Percentiles rank a stretch among this genome's conserved stretches.
These are phyloP conservation scores for Kryptolebias ocellatus DNA, from an alignment of 2,797 vertebrate genomes.

Conservation along the genomic window DNA sequence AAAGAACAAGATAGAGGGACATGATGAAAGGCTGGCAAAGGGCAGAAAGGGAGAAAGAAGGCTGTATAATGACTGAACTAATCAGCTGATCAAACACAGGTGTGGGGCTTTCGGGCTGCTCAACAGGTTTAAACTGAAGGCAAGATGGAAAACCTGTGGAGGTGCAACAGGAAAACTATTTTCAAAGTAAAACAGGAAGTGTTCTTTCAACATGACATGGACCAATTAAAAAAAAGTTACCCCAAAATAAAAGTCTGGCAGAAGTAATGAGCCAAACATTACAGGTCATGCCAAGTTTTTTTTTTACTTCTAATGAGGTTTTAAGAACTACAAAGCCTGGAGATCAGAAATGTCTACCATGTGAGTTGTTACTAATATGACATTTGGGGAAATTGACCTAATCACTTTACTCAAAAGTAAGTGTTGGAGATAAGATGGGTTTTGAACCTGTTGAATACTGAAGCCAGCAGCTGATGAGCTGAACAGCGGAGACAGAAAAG, in stretches of 20 bases:
- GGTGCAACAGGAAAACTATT: not conserved
- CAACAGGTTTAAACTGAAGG: not conserved
- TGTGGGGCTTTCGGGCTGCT: not conserved
- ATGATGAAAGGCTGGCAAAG: not conserved
- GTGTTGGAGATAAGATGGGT: conserved; percentile 1
- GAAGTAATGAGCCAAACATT: not conserved
- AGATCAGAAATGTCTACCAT: conserved; percentile 5
- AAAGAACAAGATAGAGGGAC: not conserved
- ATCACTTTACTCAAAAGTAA: not conserved
- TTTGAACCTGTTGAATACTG: not conserved
- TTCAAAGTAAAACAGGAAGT: conserved; percentile 12
- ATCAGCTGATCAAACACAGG: not conserved
- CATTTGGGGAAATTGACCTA: conserved; percentile 14
- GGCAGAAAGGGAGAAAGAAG: not conserved
- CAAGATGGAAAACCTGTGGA: not conserved
- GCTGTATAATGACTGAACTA: not conserved
- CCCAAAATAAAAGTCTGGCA: not conserved
- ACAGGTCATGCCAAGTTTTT: not conserved
- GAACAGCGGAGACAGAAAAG: conserved; percentile 12
- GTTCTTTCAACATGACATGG: not conserved
- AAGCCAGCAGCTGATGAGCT: not conserved
- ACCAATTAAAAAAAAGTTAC: not conserved
- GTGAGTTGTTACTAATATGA: conserved; percentile 9
- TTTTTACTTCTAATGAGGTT: not conserved
- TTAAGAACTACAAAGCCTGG: not conserved